Evolutionary conservation across 2,113 vertebrate species (phyloP).

Genomic region (Telmatochromis sp.): DNA sequence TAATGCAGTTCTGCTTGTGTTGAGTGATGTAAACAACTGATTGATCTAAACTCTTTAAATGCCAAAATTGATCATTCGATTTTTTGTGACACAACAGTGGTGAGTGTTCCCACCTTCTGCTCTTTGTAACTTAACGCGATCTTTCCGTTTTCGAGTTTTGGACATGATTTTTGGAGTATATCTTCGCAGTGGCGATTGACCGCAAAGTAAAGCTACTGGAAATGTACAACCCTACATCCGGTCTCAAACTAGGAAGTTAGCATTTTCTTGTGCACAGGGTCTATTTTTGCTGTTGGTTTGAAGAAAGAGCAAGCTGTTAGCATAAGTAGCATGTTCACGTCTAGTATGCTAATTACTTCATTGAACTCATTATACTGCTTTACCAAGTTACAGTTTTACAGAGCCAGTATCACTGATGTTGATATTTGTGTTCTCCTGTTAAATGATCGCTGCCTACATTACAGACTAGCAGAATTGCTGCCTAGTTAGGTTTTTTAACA

Average conservation of each 20-base stretch:
- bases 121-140: accelerated
- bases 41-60: too few relatives aligned
- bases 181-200: background rate
- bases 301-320: background rate
- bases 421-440: background rate
- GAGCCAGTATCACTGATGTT: background rate
- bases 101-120: background rate
- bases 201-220: background rate
- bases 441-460: background rate
- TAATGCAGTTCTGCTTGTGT: too few relatives aligned
- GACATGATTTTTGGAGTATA: background rate
- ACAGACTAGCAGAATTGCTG: background rate
- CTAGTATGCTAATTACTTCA: background rate
- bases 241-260: background rate
- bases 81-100: background rate
- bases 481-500: background rate
- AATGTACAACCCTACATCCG: background rate
- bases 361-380: background rate
- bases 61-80: accelerated
- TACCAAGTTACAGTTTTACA: background rate
- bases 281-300: background rate
- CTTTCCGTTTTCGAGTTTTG: background rate
- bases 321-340: background rate
- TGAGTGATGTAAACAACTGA: too few relatives aligned
- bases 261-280: accelerated